Evolutionary conservation across 2,113 vertebrate genomes (phyloP), one percentile per base, ranked within the genome.

Genomic region (Odobenus rosmarus): DNA sequence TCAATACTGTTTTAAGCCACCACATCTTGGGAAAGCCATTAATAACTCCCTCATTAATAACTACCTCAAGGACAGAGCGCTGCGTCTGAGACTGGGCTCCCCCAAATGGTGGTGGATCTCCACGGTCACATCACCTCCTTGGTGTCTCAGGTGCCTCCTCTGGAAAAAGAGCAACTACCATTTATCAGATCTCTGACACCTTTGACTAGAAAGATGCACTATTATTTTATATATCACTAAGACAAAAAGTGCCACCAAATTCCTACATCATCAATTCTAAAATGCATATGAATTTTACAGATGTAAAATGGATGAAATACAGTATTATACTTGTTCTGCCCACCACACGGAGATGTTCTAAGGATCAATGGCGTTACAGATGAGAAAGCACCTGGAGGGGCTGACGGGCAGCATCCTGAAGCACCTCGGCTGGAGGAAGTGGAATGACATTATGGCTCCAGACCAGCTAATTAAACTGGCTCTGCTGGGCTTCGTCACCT

Each of bases 381-480:
- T 4, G 64, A 61, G 61, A 36, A 67, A 74, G 26, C 14, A 19
- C 53, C 88, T 19, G 16, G 26, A 33, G 95, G 33, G 51, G 42
- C 19, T 7, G 7, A 10, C 0, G 33, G 55, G 55, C 74, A 51
- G 86, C 51, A 15, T 39, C 61, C 77, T 0, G 59, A 92, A 89
- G 64, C 19, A 51, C 49, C 31, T 23, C 2, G 6, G 57, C n/a
- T 39, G 53, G 82, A 90, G 57, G 42, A 84, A 61, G 19, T 28
- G 42, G 85, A 93, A 42, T 39, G 46, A 57, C 7, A 11, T 9
- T 6, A 4, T 0, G 12, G 24, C 74, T 79, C 74, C 92, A 90
- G 94, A 87, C 42, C 79, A 92, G 90, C 90, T 96, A 96, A 94
- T 97, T 93, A 90, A 92, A 69, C 67, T 7, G 51, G 67, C 93